Evolutionary conservation across 2,888 invertebrate genomes (phyloP), one percentile per base, ranked within the genome.

Genomic region (Eucriotettix oculatus): DNA sequence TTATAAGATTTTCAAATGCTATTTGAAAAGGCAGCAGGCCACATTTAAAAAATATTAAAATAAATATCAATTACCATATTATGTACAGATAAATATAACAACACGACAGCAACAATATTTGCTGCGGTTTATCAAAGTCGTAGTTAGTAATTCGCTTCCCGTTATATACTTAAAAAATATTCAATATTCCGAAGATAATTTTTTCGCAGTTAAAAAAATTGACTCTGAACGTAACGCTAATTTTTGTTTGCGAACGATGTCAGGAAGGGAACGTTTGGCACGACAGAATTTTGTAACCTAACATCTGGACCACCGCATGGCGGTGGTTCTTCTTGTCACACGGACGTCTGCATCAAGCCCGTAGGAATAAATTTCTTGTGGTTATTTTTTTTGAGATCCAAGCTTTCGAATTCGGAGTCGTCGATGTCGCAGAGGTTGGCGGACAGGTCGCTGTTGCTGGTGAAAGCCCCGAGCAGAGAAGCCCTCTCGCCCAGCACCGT

Each of bases 401-500:
- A 68, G 63, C 74, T 74, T 73, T 88, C 87, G 69, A 81, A 83
- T 72, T 90, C 90, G 55, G 88, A 87, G 74, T 77, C 77, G 75
- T 93, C 93, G 70, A 95, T 91, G 78, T 94, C 94, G 78, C 94
- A 94, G 65, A 94, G 79, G 72, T 86, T 85, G 58, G 88, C 85
- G 58, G 93, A 93, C 67, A 91, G 78, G 75, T 91, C 90, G 75
- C 93, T 91, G 73, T 86, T 85, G 68, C 91, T 91, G 14, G 78
- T 79, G 56, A 77, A 78, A 64, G 82, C 84, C 65, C 84, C 87
- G 66, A 87, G 78, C 67, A 88, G 76, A 55, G 88, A 87, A 74
- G 87, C 83, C 65, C 86, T 79, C 73, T 87, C 89, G 71, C 84
- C 86, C 9, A 63, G 59, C 10, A 59, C 62, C 12, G 64, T 64